Percentiles rank a stretch among this genome's conserved stretches.
Conservation (phyloP, 1,140 invertebrate genomes). For the Drosophila parabipectinata region DNA sequence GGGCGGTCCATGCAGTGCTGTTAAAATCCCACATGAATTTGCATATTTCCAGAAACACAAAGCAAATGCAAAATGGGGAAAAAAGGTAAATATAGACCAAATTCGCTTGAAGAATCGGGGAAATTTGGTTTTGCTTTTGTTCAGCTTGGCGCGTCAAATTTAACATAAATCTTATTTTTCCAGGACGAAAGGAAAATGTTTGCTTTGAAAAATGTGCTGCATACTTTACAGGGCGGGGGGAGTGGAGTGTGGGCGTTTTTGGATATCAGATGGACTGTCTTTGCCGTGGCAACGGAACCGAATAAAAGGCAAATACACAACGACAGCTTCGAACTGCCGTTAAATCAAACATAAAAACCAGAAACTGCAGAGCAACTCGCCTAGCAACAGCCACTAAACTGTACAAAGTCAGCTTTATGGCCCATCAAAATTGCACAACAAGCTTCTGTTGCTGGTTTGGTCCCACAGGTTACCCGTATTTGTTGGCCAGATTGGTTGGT, state of each 20-base stretch:
- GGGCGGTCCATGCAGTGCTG: conserved; percentile 33
- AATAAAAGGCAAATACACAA: conserved; percentile 51
- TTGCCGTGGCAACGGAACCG: conserved; percentile 57
- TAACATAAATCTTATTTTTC: conserved; percentile 64
- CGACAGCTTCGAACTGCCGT: conserved; percentile 48
- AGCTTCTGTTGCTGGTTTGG: conserved; percentile 21
- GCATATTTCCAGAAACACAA: conserved; percentile 49
- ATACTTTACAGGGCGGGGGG: conserved; percentile 10
- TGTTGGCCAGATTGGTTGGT: conserved; percentile 34
- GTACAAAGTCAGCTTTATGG: conserved; percentile 66
- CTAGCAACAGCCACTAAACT: conserved; percentile 52
- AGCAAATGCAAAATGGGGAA: conserved; percentile 10
- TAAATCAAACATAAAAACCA: conserved; percentile 70
- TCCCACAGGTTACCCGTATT: conserved; percentile 42
- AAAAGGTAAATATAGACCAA: conserved; percentile 31
- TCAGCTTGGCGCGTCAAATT: conserved; percentile 56
- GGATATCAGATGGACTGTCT: conserved; percentile 32
- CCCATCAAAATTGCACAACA: conserved; percentile 68
- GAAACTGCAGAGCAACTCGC: conserved; percentile 36
- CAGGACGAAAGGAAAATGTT: conserved; percentile 39
- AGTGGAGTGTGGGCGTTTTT: neutral
- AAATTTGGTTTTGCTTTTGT: conserved; percentile 38
- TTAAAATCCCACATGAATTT: conserved; percentile 50
- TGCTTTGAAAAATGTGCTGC: conserved; percentile 42
- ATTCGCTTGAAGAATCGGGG: conserved; percentile 27